These are phyloP conservation scores for Lethocerus indicus DNA, from an alignment of 1,140 invertebrate species.

Conservation along the genomic window DNA sequence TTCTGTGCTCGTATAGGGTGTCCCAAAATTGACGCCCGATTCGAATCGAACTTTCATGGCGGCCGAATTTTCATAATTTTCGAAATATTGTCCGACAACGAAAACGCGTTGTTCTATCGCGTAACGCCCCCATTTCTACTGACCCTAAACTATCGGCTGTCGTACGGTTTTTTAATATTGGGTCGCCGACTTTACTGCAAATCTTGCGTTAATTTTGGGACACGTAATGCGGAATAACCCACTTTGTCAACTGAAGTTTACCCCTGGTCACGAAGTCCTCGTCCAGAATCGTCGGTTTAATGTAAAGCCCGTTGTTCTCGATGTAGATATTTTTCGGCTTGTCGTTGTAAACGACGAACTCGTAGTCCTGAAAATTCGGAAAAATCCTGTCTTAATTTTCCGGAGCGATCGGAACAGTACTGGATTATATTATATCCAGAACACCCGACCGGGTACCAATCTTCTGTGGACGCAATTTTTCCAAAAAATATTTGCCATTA, in stretches of 20 bases:
- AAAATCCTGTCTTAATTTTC: conserved; percentile 2
- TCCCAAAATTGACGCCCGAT: too few relatives aligned
- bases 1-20: too few relatives aligned
- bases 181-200: too few relatives aligned
- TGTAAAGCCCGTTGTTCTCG: conserved; percentile 7
- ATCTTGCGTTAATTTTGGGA: neutral
- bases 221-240: neutral
- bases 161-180: neutral
- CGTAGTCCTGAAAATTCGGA: neutral
- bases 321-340: neutral
- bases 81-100: neutral
- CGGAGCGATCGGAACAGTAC: too few relatives aligned
- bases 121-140: neutral
- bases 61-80: neutral
- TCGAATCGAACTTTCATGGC: too few relatives aligned
- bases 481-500: too few relatives aligned
- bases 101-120: neutral
- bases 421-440: too few relatives aligned
- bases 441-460: too few relatives aligned
- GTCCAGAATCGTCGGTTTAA: conserved; percentile 11
- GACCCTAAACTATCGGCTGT: neutral
- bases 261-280: conserved; percentile 12
- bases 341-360: neutral
- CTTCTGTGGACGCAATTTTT: neutral
- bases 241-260: too few relatives aligned